Evolutionary conservation across 1,140 invertebrate species (phyloP), one percentile per base, ranked within the genome.

Genomic region (Leptoteleia sp.): DNA sequence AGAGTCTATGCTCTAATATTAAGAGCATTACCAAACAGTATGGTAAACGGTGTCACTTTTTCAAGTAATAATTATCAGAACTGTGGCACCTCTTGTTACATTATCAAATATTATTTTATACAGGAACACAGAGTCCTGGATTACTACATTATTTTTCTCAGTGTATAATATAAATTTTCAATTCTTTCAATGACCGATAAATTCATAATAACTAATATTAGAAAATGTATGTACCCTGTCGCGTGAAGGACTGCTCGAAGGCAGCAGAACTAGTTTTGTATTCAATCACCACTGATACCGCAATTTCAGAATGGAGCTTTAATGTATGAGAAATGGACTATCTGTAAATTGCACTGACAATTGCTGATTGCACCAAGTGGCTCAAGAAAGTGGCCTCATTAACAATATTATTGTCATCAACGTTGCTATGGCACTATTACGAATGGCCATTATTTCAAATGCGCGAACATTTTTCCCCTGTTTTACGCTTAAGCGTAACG

Each of bases 311-410:
- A 43, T 43, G 40, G 40, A 25, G 12, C 40, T 2, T 43, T 43
- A 43, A 43, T 43, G 40, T 43, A 3, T 43, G 22, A 43, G 40
- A 43, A 43, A 43, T 25, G 25, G 40, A 43, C 22, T 43, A 43
- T 43, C 40, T 13, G 3, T 37, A 22, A 43, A 43, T 37, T 37
- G 19, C 17, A 11, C 9, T 25, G 17, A 4, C n/a, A 22, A 12
- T 4, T 22, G 17, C 40, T 25, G 16, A 37, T 37, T 15, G 35
- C 7, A 15, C 13, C 2, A 37, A 37, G 35, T 37, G 13, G n/a
- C 35, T 37, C 35, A 22, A 43, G n/a, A 43, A 43, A 43, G 19
- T 43, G n/a, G 40, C 17, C 3, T 22, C 40, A 22, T 43, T 43
- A 43, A 25, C 17, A 43, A 43, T 43, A 43, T 22, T 43, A 25